Percentiles rank a stretch among this genome's conserved stretches.
Evolutionary conservation across 2,113 vertebrate genomes (phyloP).

Genomic region (Donacobius atricapilla): DNA sequence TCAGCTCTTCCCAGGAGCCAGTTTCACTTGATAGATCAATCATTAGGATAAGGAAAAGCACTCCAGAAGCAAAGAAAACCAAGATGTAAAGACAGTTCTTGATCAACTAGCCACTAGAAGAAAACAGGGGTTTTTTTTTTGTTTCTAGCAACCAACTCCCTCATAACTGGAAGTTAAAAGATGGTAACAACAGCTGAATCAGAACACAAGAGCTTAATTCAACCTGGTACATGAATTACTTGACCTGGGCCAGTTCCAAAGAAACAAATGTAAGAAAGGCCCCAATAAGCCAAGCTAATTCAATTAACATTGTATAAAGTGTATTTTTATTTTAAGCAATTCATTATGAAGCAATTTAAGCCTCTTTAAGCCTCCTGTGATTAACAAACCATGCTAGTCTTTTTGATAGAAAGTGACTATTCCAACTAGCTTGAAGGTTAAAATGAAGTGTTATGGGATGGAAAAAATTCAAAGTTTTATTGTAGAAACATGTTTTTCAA

Average conservation of each 20-base stretch:
- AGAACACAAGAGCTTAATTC: neutral
- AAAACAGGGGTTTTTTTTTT: neutral
- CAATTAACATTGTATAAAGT: neutral
- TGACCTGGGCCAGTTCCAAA: neutral
- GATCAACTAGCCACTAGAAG: neutral
- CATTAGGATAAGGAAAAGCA: neutral
- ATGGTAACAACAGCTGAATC: neutral
- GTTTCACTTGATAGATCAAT: neutral
- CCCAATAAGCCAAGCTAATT: neutral
- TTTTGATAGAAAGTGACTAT: neutral
- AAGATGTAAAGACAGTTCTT: neutral
- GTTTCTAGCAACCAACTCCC: neutral
- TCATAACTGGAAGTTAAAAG: neutral
- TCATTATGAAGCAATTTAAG: neutral
- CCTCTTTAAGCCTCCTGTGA: neutral
- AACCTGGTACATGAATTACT: neutral
- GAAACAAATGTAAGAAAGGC: neutral
- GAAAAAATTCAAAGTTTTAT: neutral
- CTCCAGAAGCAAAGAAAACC: neutral
- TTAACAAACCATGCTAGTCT: neutral
- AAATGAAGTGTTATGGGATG: neutral
- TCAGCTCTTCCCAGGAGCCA: neutral
- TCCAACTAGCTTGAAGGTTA: neutral
- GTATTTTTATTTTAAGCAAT: slow-evolving; percentile 7
- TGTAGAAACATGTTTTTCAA: neutral